Evolutionary conservation across 2,797 vertebrate species (phyloP), one percentile per base, ranked within the genome.

Genomic region (Jordanella pulchra): DNA sequence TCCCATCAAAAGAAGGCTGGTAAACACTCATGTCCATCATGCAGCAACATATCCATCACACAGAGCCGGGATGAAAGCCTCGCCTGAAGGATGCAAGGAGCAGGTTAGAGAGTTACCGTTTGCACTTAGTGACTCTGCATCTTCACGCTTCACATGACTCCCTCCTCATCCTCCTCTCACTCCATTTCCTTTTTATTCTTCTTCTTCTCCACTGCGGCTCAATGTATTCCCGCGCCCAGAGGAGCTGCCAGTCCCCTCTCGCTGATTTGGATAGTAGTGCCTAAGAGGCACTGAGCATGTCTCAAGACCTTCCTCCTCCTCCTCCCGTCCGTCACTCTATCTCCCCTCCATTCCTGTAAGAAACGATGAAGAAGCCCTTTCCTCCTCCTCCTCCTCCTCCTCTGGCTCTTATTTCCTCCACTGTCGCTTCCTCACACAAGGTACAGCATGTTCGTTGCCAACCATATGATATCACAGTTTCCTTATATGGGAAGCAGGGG

Each of bases 381-480:
- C 76, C 79, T 76, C 73, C 61, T 66, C 69, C 69, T 30, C 28
- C 53, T 55, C 11, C 54, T 54, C 68, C 45, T 70, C 39, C 5
- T 51, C 42, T 67, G 14, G 44, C 60, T 72, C 83, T 50, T 75
- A 67, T 80, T 82, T 77, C 83, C 75, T 79, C 72, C 63, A 30
- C 84, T 73, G 72, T 72, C 30, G 69, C 58, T 79, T 64, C 74
- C 79, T 83, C 77, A 79, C 84, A 75, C 78, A 84, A 78, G 32
- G 85, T 75, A 83, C 83, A 84, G 77, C 65, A 42, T 91, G 87
- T 84, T 87, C 88, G 76, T 78, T 83, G 87, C 86, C 84, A 92
- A 85, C 92, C 90, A 93, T 89, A 92, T 91, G 91, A 95, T 93
- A 93, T 90, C 90, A 93, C 80, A 79, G 82, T 89, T 86, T 87